Evolutionary conservation across 2,797 vertebrate species (phyloP), one percentile per base, ranked within the genome.

Genomic region (Diglossa cyanea): DNA sequence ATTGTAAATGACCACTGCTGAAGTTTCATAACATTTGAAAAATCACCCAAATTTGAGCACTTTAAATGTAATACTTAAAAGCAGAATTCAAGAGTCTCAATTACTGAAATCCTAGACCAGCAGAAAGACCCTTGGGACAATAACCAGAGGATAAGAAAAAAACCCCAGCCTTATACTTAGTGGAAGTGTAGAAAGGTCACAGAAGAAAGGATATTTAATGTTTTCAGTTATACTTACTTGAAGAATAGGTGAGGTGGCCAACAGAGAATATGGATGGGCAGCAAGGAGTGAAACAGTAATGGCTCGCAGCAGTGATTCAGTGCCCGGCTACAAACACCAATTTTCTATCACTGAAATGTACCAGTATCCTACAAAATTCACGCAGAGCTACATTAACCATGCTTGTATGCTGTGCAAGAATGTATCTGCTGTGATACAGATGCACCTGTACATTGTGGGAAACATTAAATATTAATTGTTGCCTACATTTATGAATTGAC

Each of bases 361-460:
- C 26, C 31, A 33, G 0, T 16, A n/a, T 47, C 60, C 57, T 20
- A 31, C 31, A 2, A 4, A 66, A 53, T 13, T 62, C 3, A 3
- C 6, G 25, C 28, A 65, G 13, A 66, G 8, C 17, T 61, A 25
- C 7, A 9, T 70, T 33, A 40, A 79, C 26, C 25, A 30, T 8
- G 10, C 7, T 15, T 66, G 6, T 7, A 10, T 15, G 8, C n/a
- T 47, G 24, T 19, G 35, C 13, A 65, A 39, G 19, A 65, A 61
- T 18, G 13, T 7, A 20, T n/a, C n/a, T 0, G 0, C n/a, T 33
- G 11, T n/a, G 55, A 26, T 31, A 26, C 5, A 58, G 28, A 26
- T 26, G 44, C 16, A 68, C 4, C 15, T 0, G 1, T 73, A 18
- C 0, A 0, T 25, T 61, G 13, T 2, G 4, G 14, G 44, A 73